phyloP scores from a whole-genome alignment of 2,888 invertebrate genomes.

The Chalcis sispes region DNA sequence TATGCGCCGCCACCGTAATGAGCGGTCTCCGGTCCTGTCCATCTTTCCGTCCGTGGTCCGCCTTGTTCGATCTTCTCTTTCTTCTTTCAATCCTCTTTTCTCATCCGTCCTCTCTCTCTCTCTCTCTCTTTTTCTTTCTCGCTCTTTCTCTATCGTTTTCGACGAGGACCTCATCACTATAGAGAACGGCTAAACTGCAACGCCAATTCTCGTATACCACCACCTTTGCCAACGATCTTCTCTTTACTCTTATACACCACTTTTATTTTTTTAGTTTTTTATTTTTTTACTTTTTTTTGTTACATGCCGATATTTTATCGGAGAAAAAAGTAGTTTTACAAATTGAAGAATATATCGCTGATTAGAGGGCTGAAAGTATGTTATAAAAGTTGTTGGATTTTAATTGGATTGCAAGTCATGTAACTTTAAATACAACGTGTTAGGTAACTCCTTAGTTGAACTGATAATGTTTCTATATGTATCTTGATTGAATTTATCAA shows the following conservation, averaged over 20 bases:
- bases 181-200: background rate
- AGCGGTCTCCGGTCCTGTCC: conserved; percentile 73
- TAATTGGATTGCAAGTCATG: too few relatives aligned
- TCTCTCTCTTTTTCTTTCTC: conserved; percentile 29
- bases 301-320: too few relatives aligned
- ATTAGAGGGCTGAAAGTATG: too few relatives aligned
- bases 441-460: too few relatives aligned
- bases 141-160: background rate
- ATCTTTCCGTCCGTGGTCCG: conserved; percentile 69
- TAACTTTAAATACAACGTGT: too few relatives aligned
- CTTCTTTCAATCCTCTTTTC: conserved; percentile 46
- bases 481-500: too few relatives aligned
- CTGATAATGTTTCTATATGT: too few relatives aligned
- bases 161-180: background rate
- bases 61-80: conserved; percentile 59
- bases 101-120: conserved; percentile 44
- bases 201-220: conserved; percentile 22
- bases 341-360: too few relatives aligned
- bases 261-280: too few relatives aligned
- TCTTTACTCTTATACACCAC: background rate
- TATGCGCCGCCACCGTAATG: conserved; percentile 73
- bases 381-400: too few relatives aligned
- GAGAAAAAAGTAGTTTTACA: too few relatives aligned
- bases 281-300: too few relatives aligned
- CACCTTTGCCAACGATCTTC: background rate